Evolutionary conservation across 2,797 vertebrate species (phyloP), one percentile per base, ranked within the genome.

Genomic region (Leptoclinus maculatus): DNA sequence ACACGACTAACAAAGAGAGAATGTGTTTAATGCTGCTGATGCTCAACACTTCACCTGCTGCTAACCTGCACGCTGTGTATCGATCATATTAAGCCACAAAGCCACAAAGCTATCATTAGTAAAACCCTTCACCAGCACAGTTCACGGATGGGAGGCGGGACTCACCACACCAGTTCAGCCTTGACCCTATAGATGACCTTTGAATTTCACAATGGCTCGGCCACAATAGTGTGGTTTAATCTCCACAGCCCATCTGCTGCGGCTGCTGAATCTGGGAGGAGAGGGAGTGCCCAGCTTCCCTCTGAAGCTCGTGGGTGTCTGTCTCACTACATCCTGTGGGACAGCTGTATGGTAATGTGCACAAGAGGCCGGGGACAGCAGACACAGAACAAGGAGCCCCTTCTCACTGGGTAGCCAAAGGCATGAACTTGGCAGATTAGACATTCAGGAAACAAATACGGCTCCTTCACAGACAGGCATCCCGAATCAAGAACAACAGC

Each of bases 321-420:
- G 91, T 95, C 95, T 95, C 84, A 78, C 87, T 86, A 87, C 92
- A 91, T 94, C 93, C 93, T 94, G 94, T 96, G 95, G 93, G 95
- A 96, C 98, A 99, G 98, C 98, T 99, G 98, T 99, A 99, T 99
- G 98, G 93, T 96, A 99, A 99, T 99, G 96, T 97, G 97, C 87
- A 89, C 83, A 83, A 96, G 96, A 95, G 90, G 96, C 95, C 95
- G 93, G 95, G 96, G 95, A 96, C 95, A 94, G 95, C 96, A 96
- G 92, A 83, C 85, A 67, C 83, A 80, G 95, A 97, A 96, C 96
- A 97, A 96, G 95, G 94, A 92, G 80, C 94, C 95, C 93, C 95
- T 95, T 96, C 95, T 97, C 96, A 95, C 92, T 91, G 93, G 95
- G 94, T 83, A 94, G 95, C 94, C 95, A 93, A 94, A 95, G 95